Evolutionary conservation across 2,797 vertebrate genomes (phyloP), one percentile per base, ranked within the genome.

Genomic region (Orestias chungarensis): DNA sequence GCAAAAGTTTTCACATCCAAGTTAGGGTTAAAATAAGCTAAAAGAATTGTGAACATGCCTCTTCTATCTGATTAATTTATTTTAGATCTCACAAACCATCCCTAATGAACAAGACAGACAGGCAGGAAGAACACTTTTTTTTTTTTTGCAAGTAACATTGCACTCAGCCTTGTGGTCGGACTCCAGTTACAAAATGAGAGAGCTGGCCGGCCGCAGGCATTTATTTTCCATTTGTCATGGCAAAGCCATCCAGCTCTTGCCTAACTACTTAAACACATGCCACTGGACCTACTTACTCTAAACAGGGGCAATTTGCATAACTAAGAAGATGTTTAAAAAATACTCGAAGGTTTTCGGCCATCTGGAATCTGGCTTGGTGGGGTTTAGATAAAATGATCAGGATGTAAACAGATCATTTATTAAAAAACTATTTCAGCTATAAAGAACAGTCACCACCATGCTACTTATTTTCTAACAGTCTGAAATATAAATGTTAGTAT

Each of bases 221-320:
- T 94, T 94, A 94, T 88, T 85, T 78, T 86, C 92, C 66, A 93
- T 94, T 95, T 94, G 94, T 94, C 89, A 93, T 47, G 79, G 72
- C 82, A 90, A 71, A 80, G 84, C 73, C 55, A 78, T 90, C 89
- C 80, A 82, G 92, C 92, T 93, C 82, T 78, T 79, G 86, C 50
- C 86, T 88, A 89, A 92, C 83, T 66, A 79, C 80, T 90, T 92
- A 85, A 91, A 86, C 81, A 75, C 79, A 72, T 25, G 80, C 85
- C 85, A 90, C 80, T 76, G 75, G 76, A 86, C 47, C 70, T 46
- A 68, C 42, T 62, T 54, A 77, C 73, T 20, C 15, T 44, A 59
- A 57, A 20, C 20, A 27, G 29, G 73, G 68, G 42, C 62, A 61
- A 40, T 75, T 82, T 72, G 66, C 68, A 71, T 52, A 68, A 50